These are phyloP conservation scores for Okapia johnstoni DNA, from an alignment of 2,113 vertebrate genomes.

Conservation along the genomic window DNA sequence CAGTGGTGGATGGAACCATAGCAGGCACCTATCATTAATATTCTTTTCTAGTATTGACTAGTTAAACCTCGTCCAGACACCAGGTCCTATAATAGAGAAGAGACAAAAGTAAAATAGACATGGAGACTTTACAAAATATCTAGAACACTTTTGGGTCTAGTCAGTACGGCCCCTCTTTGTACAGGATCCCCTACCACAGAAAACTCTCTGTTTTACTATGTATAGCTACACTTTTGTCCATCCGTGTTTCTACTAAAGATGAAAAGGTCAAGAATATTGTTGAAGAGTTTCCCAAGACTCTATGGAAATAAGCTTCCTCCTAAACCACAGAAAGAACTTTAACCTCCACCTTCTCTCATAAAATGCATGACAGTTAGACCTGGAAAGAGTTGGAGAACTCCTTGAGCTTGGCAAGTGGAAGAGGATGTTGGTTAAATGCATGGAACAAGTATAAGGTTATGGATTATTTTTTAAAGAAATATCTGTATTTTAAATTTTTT, in stretches of 20 bases:
- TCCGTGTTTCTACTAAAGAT: neutral
- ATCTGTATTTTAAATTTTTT: neutral
- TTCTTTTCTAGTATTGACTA: neutral
- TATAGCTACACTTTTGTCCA: neutral
- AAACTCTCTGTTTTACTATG: neutral
- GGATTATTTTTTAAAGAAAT: neutral
- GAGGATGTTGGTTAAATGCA: neutral
- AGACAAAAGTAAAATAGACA: neutral
- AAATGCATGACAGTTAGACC: neutral
- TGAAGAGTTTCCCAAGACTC: neutral
- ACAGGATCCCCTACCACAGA: neutral
- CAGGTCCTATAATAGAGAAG: neutral
- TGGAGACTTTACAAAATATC: neutral
- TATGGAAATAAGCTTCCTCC: neutral
- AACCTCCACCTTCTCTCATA: neutral
- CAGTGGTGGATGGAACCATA: neutral
- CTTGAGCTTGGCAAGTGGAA: neutral
- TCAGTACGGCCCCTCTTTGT: fast-evolving
- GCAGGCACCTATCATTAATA: neutral
- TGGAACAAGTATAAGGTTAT: neutral
- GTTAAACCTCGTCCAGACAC: neutral
- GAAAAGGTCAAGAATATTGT: neutral
- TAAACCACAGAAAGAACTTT: neutral
- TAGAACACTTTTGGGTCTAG: neutral
- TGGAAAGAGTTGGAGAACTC: neutral